Conservation (phyloP, 1,140 invertebrate species). For the Temnothorax longispinosus region DNA sequence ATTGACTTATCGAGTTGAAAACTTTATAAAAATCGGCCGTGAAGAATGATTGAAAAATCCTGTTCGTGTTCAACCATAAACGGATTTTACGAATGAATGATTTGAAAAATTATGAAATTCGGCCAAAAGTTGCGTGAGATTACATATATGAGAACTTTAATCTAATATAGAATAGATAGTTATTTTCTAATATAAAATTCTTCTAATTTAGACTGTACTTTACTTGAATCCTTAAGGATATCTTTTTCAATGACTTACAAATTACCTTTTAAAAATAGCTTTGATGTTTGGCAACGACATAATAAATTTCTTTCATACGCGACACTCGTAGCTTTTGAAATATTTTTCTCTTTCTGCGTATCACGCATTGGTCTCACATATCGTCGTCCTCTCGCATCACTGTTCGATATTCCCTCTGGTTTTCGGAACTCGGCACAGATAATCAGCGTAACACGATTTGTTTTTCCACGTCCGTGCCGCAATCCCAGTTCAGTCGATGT, state of each 20-base stretch:
- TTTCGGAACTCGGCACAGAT: slow-evolving; percentile 52
- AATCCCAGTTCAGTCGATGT: slow-evolving; percentile 37
- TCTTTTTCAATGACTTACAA: slow-evolving; percentile 11
- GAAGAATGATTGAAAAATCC: neutral
- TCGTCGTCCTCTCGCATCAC: slow-evolving; percentile 26
- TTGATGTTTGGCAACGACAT: neutral
- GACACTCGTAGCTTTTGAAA: slow-evolving; percentile 21
- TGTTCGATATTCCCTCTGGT: slow-evolving; percentile 50
- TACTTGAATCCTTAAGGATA: neutral
- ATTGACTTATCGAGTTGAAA: slow-evolving; percentile 21
- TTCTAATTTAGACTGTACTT: neutral
- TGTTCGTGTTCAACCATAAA: neutral
- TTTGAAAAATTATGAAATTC: neutral
- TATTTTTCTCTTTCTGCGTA: slow-evolving; percentile 41
- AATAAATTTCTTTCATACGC: slow-evolving; percentile 16
- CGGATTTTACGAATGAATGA: neutral
- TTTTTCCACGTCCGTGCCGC: slow-evolving; percentile 42
- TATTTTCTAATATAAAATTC: neutral
- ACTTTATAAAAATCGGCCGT: neutral
- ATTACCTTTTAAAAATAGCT: slow-evolving; percentile 8
- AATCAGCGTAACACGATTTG: slow-evolving; percentile 69
- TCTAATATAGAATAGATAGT: neutral
- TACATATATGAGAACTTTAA: neutral
- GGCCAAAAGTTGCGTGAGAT: neutral
- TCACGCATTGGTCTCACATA: slow-evolving; percentile 32